These are phyloP conservation scores for Mellilla xanthometata DNA, from an alignment of 2,888 invertebrate genomes.

Conservation along the genomic window DNA sequence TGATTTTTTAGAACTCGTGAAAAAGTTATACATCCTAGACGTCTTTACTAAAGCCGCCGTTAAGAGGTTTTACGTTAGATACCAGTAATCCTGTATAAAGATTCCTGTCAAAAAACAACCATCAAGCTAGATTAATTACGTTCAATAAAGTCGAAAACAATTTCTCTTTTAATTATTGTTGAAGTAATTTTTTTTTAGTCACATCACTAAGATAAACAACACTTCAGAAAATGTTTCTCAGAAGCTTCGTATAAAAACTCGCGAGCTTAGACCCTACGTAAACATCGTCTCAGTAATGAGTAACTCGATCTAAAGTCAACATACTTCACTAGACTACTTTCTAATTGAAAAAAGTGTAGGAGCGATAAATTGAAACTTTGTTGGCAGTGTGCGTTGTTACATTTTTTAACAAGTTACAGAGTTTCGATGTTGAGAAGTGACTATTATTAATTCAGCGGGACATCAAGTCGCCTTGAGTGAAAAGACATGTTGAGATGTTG, in stretches of 20 bases:
- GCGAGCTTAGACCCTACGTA: not conserved
- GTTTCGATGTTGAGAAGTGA: constrained; percentile 4
- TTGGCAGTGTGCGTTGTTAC: constrained; percentile 9
- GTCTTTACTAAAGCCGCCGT: too few relatives aligned
- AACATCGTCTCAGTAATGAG: constrained; percentile 15
- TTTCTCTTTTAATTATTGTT: too few relatives aligned
- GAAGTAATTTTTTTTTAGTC: too few relatives aligned
- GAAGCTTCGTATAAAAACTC: constrained; percentile 3
- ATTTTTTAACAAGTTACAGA: constrained; percentile 11
- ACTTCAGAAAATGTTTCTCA: not conserved
- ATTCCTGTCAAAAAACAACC: too few relatives aligned
- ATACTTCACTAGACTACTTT: constrained; percentile 14
- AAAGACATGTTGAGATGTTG: too few relatives aligned
- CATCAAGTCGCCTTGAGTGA: not conserved
- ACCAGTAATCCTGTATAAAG: too few relatives aligned
- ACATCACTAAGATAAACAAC: too few relatives aligned
- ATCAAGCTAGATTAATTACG: too few relatives aligned
- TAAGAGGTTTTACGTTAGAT: too few relatives aligned
- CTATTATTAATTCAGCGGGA: constrained; percentile 13
- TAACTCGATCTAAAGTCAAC: constrained; percentile 17
- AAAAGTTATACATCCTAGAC: too few relatives aligned
- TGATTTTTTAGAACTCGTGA: too few relatives aligned
- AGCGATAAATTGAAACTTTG: constrained; percentile 12
- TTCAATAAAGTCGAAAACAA: too few relatives aligned
- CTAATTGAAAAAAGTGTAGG: constrained; percentile 17